Conservation (phyloP, 2,797 vertebrate species). For the Tragelaphus oryx region DNA sequence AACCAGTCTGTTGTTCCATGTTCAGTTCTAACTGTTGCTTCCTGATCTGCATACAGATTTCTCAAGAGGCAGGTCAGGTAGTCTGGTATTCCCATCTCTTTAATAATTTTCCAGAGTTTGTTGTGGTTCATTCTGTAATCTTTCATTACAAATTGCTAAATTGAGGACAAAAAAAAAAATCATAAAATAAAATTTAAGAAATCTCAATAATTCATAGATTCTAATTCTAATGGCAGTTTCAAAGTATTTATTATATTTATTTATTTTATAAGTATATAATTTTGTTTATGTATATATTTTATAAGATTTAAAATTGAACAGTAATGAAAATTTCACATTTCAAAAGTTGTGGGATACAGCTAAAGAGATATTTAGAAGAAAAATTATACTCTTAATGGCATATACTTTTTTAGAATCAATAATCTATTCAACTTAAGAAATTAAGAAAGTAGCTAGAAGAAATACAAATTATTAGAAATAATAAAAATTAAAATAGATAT, state of each 20-base stretch:
- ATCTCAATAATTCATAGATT: background rate
- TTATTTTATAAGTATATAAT: background rate
- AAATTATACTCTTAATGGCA: background rate
- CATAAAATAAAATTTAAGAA: background rate
- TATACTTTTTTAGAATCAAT: background rate
- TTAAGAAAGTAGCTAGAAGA: background rate
- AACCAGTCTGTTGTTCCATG: background rate
- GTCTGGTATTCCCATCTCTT: background rate
- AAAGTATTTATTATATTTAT: background rate
- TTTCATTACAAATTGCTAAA: background rate
- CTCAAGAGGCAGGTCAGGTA: background rate
- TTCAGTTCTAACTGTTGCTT: background rate
- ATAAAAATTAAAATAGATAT: background rate
- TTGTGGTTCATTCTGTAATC: background rate
- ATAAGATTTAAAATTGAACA: background rate
- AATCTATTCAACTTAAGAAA: background rate
- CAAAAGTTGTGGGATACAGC: background rate
- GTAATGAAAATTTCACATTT: background rate
- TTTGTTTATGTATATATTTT: background rate
- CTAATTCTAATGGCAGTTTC: background rate
- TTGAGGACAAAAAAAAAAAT: background rate
- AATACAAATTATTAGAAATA: background rate
- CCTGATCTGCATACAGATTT: background rate
- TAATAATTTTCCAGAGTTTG: background rate
- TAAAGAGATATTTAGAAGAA: background rate